A percentile compares a stretch with the other conserved stretches of the same genome.
Conservation (phyloP, 2,113 vertebrate genomes). For the Ochotona princeps region DNA sequence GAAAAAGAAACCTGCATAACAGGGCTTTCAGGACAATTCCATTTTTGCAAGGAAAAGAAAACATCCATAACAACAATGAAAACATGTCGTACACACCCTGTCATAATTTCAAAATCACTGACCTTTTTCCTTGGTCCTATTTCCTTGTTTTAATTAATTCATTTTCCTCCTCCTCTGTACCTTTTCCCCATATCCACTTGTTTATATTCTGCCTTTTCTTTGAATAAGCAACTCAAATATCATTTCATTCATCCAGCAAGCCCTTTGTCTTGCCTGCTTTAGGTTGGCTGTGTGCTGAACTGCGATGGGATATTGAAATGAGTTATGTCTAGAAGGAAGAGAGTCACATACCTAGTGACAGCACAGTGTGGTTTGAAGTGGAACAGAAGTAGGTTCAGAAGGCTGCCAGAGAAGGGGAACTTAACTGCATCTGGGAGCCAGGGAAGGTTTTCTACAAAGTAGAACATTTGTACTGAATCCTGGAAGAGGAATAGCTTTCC, state of each 20-base stretch:
- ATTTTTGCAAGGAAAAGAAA: slow-evolving; percentile 53
- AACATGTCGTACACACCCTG: background rate
- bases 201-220: slow-evolving; percentile 56
- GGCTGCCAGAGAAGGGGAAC: background rate
- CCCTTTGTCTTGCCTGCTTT: slow-evolving; percentile 35
- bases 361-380: slow-evolving; percentile 36
- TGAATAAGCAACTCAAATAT: slow-evolving; percentile 39
- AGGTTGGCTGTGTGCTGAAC: slow-evolving; percentile 34
- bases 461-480: slow-evolving; percentile 16
- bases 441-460: slow-evolving; percentile 10
- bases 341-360: slow-evolving; percentile 19
- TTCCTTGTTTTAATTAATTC: slow-evolving; percentile 49
- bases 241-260: slow-evolving; percentile 37
- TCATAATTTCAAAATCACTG: slow-evolving; percentile 43
- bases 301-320: slow-evolving; percentile 24
- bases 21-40: background rate
- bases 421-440: slow-evolving; percentile 24
- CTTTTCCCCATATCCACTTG: slow-evolving; percentile 7
- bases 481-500: slow-evolving; percentile 37
- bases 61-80: background rate
- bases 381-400: slow-evolving; percentile 39
- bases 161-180: slow-evolving; percentile 41
- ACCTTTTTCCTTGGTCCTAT: background rate
- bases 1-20: slow-evolving; percentile 44
- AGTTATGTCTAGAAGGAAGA: slow-evolving; percentile 45